Percentiles rank a stretch among this genome's conserved stretches.
Conservation (phyloP, 2,797 vertebrate genomes). For the Argentina silus region DNA sequence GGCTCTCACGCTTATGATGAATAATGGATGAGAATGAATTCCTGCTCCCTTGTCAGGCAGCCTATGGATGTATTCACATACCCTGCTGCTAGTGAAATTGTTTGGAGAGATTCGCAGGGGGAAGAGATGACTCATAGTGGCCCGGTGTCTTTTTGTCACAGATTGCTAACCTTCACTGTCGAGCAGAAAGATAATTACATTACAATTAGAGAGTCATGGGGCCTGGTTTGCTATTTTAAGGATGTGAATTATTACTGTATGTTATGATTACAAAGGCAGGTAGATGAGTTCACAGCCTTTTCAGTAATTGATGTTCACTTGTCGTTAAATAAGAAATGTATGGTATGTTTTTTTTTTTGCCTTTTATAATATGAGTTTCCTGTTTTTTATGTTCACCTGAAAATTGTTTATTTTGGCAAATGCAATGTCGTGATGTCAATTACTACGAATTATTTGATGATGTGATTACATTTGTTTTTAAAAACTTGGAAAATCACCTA, state of each 20-base stretch:
- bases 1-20: conserved; percentile 29
- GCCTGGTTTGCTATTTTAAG: conserved; percentile 61
- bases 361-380: not conserved
- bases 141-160: conserved; percentile 65
- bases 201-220: conserved; percentile 62
- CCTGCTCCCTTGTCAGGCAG: conserved; percentile 58
- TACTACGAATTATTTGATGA: too few relatives aligned
- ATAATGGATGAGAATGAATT: conserved; percentile 66
- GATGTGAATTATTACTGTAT: conserved; percentile 47
- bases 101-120: conserved; percentile 66
- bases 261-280: conserved; percentile 57
- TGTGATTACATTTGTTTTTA: too few relatives aligned
- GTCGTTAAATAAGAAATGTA: not conserved
- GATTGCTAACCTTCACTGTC: conserved; percentile 71
- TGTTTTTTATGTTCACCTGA: not conserved
- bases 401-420: too few relatives aligned
- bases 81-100: conserved; percentile 67
- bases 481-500: too few relatives aligned
- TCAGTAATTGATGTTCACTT: conserved; percentile 49
- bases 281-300: conserved; percentile 39
- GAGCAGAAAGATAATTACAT: conserved; percentile 66
- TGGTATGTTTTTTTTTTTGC: not conserved
- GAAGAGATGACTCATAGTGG: conserved; percentile 70
- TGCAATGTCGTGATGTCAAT: too few relatives aligned
- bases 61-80: conserved; percentile 64